Percentiles rank a stretch among this genome's conserved stretches.
phyloP scores from a whole-genome alignment of 2,888 invertebrate genomes.

The Papilio elwesi region DNA sequence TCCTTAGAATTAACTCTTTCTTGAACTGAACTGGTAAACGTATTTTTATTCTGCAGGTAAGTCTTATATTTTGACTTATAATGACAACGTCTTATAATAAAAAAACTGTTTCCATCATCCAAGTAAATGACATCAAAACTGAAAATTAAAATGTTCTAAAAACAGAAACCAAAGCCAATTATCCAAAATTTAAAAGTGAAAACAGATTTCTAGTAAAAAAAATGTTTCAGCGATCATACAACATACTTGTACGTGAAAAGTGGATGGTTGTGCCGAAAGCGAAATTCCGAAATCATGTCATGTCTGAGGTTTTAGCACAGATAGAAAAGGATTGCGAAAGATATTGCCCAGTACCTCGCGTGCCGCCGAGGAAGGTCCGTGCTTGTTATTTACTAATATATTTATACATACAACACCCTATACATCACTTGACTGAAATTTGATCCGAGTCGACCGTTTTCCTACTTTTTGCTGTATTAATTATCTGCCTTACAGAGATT shows the following conservation, averaged over 20 bases:
- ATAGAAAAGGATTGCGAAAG: conserved; percentile 66
- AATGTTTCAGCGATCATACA: conserved; percentile 42
- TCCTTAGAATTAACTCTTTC: too few relatives aligned
- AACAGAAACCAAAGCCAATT: conserved; percentile 4
- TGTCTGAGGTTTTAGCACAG: conserved; percentile 60
- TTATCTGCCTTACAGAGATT: too few relatives aligned
- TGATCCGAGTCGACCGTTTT: too few relatives aligned
- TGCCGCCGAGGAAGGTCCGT: conserved; percentile 64
- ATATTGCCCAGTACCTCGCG: conserved; percentile 61
- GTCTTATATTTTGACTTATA: neutral
- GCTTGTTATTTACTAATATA: neutral
- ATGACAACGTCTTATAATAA: conserved; percentile 13
- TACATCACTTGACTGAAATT: too few relatives aligned
- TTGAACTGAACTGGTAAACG: too few relatives aligned
- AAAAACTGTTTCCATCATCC: neutral
- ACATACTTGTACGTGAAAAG: conserved; percentile 44
- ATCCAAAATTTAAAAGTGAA: conserved; percentile 15
- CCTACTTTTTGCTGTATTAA: too few relatives aligned
- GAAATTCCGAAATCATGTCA: conserved; percentile 63
- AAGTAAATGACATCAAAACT: conserved; percentile 4
- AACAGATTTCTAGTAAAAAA: neutral
- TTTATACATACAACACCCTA: too few relatives aligned
- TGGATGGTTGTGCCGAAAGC: conserved; percentile 45
- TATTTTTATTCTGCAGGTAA: conserved; percentile 10
- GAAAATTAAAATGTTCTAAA: conserved; percentile 31